Evolutionary conservation across 2,113 vertebrate species (phyloP), one percentile per base, ranked within the genome.

Genomic region (Lophura nycthemera): DNA sequence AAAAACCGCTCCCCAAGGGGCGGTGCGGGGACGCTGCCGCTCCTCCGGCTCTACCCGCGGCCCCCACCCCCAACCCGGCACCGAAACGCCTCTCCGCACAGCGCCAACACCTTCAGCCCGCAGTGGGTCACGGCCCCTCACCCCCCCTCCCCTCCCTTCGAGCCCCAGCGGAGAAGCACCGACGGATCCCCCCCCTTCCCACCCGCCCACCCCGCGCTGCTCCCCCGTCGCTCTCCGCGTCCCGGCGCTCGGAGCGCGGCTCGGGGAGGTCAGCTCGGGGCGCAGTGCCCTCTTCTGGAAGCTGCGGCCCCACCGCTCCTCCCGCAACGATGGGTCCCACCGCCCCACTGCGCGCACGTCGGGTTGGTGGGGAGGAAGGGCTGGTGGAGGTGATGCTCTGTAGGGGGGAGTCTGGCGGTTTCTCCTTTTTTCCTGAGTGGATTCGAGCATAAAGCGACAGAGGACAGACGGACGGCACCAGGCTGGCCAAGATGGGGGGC

Each of bases 221-320:
- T 11, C 7, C 38, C 45, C 88, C 38, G 59, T 1, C 10, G 11
- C 34, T 42, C 69, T 48, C 3, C 0, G 1, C 21, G 17, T 57
- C 34, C 61, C 89, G 24, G 21, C 22, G 59, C 59, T 61, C 59
- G 6, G 59, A 36, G 59, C 24, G 36, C 13, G n/a, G 27, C 11
- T 5, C 3, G 59, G 72, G 84, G 59, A 64, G 95, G 83, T 7
- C 96, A 65, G 94, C 81, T 6, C 96, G 93, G 9, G 93, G 11
- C 95, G 92, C 92, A 95, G 96, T 97, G 97, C 97, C 97, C 97
- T 97, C 97, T 97, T 89, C 97, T 97, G 97, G 97, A 95, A 91
- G 94, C 66, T 90, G 25, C 19, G 13, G 67, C 92, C 81, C 13
- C 54, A 50, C 18, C 5, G 80, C 50, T 75, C 45, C 32, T 1